Conservation (phyloP, 2,888 invertebrate species). For the Eueremaeus valkanovi region DNA sequence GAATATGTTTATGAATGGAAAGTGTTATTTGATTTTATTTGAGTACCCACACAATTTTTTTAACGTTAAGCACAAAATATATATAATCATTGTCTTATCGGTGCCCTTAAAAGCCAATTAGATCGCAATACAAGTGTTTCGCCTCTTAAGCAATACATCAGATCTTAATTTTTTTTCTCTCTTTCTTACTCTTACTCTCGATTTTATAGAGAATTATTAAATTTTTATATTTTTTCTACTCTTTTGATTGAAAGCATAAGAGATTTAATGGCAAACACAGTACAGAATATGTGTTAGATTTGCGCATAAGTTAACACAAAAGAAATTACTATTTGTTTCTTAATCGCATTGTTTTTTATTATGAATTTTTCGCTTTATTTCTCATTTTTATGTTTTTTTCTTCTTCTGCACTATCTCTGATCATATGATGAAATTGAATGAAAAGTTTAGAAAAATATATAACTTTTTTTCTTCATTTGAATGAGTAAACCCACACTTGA, state of each 20-base stretch:
- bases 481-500: neutral
- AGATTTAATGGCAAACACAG: neutral
- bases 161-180: neutral
- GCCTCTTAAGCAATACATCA: neutral
- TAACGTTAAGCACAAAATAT: too few species aligned
- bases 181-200: neutral
- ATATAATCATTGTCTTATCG: neutral
- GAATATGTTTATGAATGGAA: too few species aligned
- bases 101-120: constrained; percentile 1
- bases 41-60: neutral
- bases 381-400: neutral
- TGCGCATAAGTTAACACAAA: neutral
- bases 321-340: neutral
- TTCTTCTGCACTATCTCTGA: neutral
- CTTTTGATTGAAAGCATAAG: neutral
- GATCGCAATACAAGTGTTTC: neutral
- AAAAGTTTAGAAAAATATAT: neutral
- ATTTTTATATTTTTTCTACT: neutral
- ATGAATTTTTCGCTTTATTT: neutral
- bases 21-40: neutral
- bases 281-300: neutral
- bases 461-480: neutral
- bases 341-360: neutral
- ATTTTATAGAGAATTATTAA: neutral
- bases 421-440: neutral